These are phyloP conservation scores for Circaetus cinerascens DNA, from an alignment of 2,113 vertebrate species.

Conservation along the genomic window DNA sequence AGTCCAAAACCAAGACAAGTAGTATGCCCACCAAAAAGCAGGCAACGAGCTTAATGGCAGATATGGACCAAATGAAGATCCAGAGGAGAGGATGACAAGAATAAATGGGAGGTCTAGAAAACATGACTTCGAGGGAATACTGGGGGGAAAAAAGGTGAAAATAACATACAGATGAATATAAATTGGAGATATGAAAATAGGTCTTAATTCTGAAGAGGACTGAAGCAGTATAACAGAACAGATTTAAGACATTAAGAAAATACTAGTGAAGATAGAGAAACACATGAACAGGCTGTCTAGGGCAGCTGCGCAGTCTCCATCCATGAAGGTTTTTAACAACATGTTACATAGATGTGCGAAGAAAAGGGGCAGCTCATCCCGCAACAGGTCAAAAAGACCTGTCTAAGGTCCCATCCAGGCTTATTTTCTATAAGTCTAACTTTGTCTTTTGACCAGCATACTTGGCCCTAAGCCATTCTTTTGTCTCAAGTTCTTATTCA, in stretches of 20 bases:
- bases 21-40: not conserved
- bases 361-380: not conserved
- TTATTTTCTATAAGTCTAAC: not conserved
- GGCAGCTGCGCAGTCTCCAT: not conserved
- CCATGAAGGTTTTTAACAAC: not conserved
- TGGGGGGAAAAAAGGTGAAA: accelerated
- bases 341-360: not conserved
- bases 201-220: not conserved
- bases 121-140: not conserved
- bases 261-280: not conserved
- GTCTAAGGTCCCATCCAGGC: not conserved
- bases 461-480: not conserved
- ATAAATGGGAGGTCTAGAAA: not conserved
- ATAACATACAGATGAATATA: not conserved
- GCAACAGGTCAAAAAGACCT: not conserved
- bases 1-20: too few species aligned
- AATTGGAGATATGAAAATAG: not conserved
- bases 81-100: not conserved
- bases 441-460: not conserved
- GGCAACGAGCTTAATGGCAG: not conserved
- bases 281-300: not conserved
- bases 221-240: not conserved
- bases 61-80: not conserved
- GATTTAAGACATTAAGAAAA: not conserved
- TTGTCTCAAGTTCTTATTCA: not conserved